Conservation (phyloP, 2,888 invertebrate genomes). For the Antheraea yamamai region DNA sequence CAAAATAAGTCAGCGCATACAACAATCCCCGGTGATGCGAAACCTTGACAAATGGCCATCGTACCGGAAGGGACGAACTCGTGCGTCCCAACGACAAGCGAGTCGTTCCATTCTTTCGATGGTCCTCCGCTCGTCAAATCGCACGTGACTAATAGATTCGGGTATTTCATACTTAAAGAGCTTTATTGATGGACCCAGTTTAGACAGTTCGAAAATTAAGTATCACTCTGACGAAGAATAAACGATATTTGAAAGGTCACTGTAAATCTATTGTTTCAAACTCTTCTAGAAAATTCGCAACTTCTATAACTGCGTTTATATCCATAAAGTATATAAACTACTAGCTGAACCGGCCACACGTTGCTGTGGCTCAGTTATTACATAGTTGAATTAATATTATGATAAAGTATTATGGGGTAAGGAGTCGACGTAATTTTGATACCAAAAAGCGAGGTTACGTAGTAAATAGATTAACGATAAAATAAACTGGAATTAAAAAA, state of each 20-base stretch:
- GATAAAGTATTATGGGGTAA: too few relatives aligned
- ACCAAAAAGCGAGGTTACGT: too few relatives aligned
- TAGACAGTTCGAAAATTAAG: conserved; percentile 6
- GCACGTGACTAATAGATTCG: conserved; percentile 57
- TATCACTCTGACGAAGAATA: not conserved
- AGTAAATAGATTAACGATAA: too few relatives aligned
- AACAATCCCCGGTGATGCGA: conserved; percentile 23
- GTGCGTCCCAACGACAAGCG: conserved; percentile 40
- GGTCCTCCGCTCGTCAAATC: conserved; percentile 34
- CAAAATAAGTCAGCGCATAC: not conserved
- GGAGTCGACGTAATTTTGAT: too few relatives aligned
- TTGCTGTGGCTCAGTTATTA: too few relatives aligned
- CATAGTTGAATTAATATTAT: too few relatives aligned
- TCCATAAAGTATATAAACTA: not conserved
- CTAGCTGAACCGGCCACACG: too few relatives aligned
- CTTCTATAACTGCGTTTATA: not conserved
- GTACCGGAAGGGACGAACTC: conserved; percentile 48
- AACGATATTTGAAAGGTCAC: not conserved
- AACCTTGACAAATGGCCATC: conserved; percentile 60
- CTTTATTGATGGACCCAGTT: not conserved
- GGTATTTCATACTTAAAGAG: not conserved
- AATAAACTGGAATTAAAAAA: too few relatives aligned
- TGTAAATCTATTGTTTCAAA: not conserved
- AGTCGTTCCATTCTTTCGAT: conserved; percentile 37
- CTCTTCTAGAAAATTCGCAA: not conserved